These are phyloP conservation scores for Sepiola atlantica DNA, from an alignment of 2,888 invertebrate genomes.

Conservation along the genomic window DNA sequence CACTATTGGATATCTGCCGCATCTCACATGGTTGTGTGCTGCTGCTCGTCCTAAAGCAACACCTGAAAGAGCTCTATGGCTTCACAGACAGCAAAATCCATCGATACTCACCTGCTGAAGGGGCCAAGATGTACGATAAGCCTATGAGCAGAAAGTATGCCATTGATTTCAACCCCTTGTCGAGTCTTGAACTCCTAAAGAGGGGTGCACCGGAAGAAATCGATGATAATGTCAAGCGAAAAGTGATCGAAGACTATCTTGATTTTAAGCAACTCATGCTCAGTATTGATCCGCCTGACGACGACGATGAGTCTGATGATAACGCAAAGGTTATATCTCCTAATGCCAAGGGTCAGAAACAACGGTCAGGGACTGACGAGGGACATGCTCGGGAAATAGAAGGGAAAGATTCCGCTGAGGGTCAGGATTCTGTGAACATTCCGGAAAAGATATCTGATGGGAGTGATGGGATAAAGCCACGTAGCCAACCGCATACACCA, in stretches of 20 bases:
- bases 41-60: slow-evolving; percentile 93
- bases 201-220: slow-evolving; percentile 77
- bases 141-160: slow-evolving; percentile 87
- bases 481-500: slow-evolving; percentile 34
- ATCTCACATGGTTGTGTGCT: slow-evolving; percentile 96
- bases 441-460: slow-evolving; percentile 33
- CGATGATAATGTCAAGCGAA: slow-evolving; percentile 82
- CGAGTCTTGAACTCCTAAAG: slow-evolving; percentile 85
- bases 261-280: slow-evolving; percentile 80
- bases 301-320: slow-evolving; percentile 77
- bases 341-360: not conserved
- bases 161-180: slow-evolving; percentile 85
- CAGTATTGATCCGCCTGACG: slow-evolving; percentile 77
- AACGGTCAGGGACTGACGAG: not conserved
- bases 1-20: slow-evolving; percentile 89
- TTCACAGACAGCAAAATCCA: slow-evolving; percentile 95
- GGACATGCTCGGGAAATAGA: not conserved
- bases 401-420: not conserved
- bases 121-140: slow-evolving; percentile 96
- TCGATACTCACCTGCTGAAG: slow-evolving; percentile 96
- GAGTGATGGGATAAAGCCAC: slow-evolving; percentile 36
- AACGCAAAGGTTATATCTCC: slow-evolving; percentile 50
- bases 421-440: not conserved
- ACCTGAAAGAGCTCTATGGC: slow-evolving; percentile 96
- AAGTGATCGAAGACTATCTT: slow-evolving; percentile 89